phyloP scores from a whole-genome alignment of 2,888 invertebrate species.

The Eristalis tenax region DNA sequence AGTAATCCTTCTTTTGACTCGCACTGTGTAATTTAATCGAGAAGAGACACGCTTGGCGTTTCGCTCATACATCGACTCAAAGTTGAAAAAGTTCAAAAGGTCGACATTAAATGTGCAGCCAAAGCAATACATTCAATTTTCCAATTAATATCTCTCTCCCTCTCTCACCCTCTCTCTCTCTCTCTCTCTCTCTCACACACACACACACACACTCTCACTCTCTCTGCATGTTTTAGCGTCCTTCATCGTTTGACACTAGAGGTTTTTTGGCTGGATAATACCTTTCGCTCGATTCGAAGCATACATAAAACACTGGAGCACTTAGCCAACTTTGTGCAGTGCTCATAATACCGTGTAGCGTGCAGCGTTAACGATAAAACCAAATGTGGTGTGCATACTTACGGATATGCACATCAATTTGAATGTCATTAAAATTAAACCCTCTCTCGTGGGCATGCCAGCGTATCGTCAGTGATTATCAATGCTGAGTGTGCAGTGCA shows the following conservation, averaged over 20 bases:
- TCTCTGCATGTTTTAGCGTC: neutral
- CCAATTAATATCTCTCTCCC: conserved; percentile 26
- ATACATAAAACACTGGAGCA: conserved; percentile 26
- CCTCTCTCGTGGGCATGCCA: conserved; percentile 7
- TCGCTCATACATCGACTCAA: neutral
- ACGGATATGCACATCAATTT: conserved; percentile 29
- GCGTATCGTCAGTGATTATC: conserved; percentile 32
- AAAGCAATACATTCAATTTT: conserved; percentile 23
- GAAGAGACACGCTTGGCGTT: neutral
- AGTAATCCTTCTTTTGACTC: neutral
- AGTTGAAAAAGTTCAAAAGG: conserved; percentile 8
- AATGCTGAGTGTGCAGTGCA: neutral
- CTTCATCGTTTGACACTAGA: neutral
- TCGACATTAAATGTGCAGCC: neutral
- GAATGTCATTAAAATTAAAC: conserved; percentile 60
- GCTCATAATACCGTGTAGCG: conserved; percentile 22
- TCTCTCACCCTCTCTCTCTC: neutral
- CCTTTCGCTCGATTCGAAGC: conserved; percentile 16
- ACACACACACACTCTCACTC: no score
- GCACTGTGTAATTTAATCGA: neutral
- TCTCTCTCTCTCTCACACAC: neutral
- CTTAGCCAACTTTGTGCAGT: conserved; percentile 53
- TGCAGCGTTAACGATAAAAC: conserved; percentile 35
- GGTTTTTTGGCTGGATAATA: neutral
- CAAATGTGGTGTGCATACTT: conserved; percentile 42